Conservation (phyloP, 2,113 vertebrate species). For the Tympanuchus pallidicinctus region DNA sequence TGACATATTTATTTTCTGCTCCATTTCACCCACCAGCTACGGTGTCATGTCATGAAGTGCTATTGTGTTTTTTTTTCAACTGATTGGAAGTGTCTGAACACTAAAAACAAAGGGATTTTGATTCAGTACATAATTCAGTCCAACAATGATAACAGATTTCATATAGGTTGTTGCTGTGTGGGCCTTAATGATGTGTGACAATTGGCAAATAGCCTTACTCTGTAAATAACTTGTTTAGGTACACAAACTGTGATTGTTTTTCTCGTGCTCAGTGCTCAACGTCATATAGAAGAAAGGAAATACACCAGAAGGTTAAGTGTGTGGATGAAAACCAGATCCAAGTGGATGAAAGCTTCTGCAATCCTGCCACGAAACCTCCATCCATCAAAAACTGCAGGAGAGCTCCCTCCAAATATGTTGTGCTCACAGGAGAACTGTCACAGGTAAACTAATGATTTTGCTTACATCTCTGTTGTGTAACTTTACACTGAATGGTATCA, state of each 20-base stretch:
- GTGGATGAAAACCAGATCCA: conserved; percentile 65
- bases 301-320: conserved; percentile 81
- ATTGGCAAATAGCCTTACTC: not conserved
- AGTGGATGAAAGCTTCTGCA: conserved; percentile 83
- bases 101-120: not conserved
- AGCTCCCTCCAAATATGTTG: conserved; percentile 80
- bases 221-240: not conserved
- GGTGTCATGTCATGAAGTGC: not conserved
- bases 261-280: conserved; percentile 81
- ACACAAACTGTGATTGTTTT: not conserved
- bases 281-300: conserved; percentile 80
- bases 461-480: not conserved
- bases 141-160: not conserved
- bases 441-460: conserved; percentile 78
- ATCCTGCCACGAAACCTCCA: conserved; percentile 75
- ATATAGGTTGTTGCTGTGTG: not conserved
- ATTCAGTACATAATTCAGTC: not conserved
- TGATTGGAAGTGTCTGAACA: not conserved
- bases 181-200: not conserved
- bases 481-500: not conserved
- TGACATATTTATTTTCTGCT: not conserved
- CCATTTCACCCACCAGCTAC: not conserved
- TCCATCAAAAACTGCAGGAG: conserved; percentile 76
- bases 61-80: not conserved
- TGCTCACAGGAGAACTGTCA: conserved; percentile 85